Evolutionary conservation across 2,797 vertebrate species (phyloP), one percentile per base, ranked within the genome.

Genomic region (Hydrocynus forskahlii): DNA sequence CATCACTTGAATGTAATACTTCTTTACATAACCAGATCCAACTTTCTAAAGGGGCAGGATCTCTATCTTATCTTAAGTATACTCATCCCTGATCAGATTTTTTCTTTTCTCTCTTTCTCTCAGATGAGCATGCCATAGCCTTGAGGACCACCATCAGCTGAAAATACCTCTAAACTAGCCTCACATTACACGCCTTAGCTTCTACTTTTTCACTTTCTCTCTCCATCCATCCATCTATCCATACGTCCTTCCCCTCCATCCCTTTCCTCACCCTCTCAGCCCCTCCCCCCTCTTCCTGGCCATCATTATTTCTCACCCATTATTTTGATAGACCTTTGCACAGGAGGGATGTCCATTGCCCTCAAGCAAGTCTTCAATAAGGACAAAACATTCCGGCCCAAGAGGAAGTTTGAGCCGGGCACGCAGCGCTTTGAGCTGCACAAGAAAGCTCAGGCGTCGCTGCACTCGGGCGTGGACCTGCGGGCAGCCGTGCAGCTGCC

Each of bases 341-440:
- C 45, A 38, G 69, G 40, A 69, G 72, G n/a, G 75, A 96, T 96
- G 95, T 94, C 95, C 54, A 94, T 91, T 79, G 91, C 93, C 52
- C 92, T 96, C 75, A 96, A 95, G 83, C 95, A 96, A 85, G 95
- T 96, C 79, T 96, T 96, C 82, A 95, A 94, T 88, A 96, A 96
- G 82, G 95, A 96, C 89, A 96, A 95, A 88, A 96, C 95, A 2
- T 96, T 96, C 84, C 91, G 94, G 23, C 95, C 95, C 43, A 96
- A 96, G 83, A 93, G 95, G 74, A 95, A 94, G 82, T 96, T 96
- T 87, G 95, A 96, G 78, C 95, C 94, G n/a, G 95, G 95, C 80
- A 96, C 95, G 0, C 95, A 96, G 84, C 93, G 95, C 76, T 96
- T 96, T 87, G 95, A 96, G 81, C 91, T 96, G 63, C 95, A 96